Base-by-base conservation (phyloP, 2,113 vertebrate species). In the Dascyllus trimaculatus region DNA sequence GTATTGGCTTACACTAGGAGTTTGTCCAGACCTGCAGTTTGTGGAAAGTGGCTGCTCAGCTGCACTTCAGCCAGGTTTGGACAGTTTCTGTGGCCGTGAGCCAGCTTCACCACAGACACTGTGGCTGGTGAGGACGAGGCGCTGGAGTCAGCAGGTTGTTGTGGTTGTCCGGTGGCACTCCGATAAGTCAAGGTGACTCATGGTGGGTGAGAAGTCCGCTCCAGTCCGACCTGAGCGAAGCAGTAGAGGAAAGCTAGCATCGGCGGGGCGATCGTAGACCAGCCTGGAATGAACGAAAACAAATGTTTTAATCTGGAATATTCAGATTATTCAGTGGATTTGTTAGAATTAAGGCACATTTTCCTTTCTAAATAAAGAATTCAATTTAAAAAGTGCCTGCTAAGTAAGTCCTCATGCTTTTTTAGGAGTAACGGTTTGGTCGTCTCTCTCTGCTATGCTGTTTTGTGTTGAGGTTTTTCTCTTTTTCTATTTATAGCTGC, bases 171-270 rank as follows among this genome's bases (percentile, higher is more conserved):
- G 22, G 61, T 43, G 14, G 86, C 35, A 38, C 63, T 73, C 35
- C 1, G 24, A 49, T 19, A 85, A 83, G 78, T 88, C 80, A 85
- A 91, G 84, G 89, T 82, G 74, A 85, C 80, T 93, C 89, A 85
- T 5, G 78, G 32, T 15, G 89, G 85, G 77, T 66, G 88, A 53
- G 85, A 66, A 26, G 93, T 89, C 91, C 91, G 78, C 65, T 95
- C 92, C 5, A 95, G 88, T 63, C 95, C 95, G 25, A 95, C 84
- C 78, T 95, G 95, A 43, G 94, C 94, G 46, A 94, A 95, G 84
- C 94, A 95, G 88, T 95, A 95, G 35, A 95, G 93, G 79, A 94
- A 95, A 13, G 88, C 91, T 19, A 95, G 66, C 90, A 94, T 92
- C 4, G 93, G 90, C 14, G 91, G 81, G 1, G 86, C 82, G 1